Evolutionary conservation across 2,113 vertebrate species (phyloP).

Genomic region (Chaenocephalus aceratus): DNA sequence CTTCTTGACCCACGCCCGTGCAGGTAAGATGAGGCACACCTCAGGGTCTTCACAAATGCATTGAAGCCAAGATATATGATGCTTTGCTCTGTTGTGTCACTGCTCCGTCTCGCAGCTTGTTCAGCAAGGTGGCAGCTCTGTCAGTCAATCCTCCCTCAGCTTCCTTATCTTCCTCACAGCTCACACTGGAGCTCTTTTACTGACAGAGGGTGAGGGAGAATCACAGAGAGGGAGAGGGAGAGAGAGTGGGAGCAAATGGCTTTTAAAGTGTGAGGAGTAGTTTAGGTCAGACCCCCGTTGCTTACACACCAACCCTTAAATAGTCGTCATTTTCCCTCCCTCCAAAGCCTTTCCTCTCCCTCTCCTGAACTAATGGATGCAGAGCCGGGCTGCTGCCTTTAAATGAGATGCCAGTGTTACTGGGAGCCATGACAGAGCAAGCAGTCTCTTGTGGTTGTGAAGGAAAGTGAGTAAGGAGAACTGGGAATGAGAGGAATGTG

Average conservation of each 20-base stretch:
- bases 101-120: conserved; percentile 42
- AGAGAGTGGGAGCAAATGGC: conserved; percentile 63
- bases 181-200: conserved; percentile 53
- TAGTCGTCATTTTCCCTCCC: conserved; percentile 56
- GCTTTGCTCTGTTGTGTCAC: conserved; percentile 39
- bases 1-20: neutral
- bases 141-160: conserved; percentile 53
- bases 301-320: conserved; percentile 76
- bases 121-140: conserved; percentile 57
- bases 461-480: conserved; percentile 62
- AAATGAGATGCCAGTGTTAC: conserved; percentile 72
- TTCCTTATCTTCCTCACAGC: conserved; percentile 62
- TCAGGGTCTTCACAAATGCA: conserved; percentile 30
- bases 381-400: conserved; percentile 62
- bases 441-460: conserved; percentile 56
- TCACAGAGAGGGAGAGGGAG: conserved; percentile 19
- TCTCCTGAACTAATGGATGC: conserved; percentile 66
- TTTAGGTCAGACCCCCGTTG: conserved; percentile 74
- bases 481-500: conserved; percentile 60
- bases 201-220: conserved; percentile 35
- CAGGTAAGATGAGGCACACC: conserved; percentile 30
- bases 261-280: conserved; percentile 74
- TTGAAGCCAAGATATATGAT: conserved; percentile 33
- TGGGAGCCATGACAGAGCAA: conserved; percentile 63
- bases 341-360: conserved; percentile 43